These are phyloP conservation scores for Botrylloides violaceus DNA, from an alignment of 23 tunicate species.

Conservation along the genomic window DNA sequence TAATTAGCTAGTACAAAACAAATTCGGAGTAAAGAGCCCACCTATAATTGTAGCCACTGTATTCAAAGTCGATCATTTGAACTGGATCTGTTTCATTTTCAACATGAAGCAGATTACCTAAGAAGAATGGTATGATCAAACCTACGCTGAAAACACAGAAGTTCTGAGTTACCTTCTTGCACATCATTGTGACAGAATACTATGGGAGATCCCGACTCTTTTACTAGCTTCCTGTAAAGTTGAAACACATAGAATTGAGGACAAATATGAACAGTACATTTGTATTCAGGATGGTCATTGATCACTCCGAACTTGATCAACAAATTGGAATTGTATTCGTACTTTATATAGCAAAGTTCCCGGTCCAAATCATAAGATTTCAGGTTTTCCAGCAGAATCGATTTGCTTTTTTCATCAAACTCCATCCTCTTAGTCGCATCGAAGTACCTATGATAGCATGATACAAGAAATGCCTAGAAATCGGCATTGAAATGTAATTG, in stretches of 20 bases:
- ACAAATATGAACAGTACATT: too few species aligned
- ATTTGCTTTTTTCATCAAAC: slow-evolving; percentile 31
- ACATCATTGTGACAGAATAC: slow-evolving; percentile 96
- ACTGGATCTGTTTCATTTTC: slow-evolving; percentile 27
- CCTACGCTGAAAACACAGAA: not conserved
- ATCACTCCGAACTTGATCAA: too few species aligned
- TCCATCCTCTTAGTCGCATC: slow-evolving; percentile 40
- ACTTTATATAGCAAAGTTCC: slow-evolving; percentile 53
- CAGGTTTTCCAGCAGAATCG: slow-evolving; percentile 26
- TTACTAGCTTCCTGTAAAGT: slow-evolving; percentile 37
- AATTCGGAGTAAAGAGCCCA: too few species aligned
- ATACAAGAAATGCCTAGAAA: too few species aligned
- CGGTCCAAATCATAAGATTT: slow-evolving; percentile 26
- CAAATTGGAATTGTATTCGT: too few species aligned
- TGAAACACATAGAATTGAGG: too few species aligned
- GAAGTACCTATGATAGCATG: slow-evolving; percentile 62
- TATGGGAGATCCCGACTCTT: slow-evolving; percentile 35
- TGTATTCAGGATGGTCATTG: too few species aligned
- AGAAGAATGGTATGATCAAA: not conserved
- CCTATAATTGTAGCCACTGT: slow-evolving; percentile 89
- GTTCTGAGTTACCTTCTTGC: slow-evolving; percentile 71
- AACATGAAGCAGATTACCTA: slow-evolving; percentile 53
- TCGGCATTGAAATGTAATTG: too few species aligned
- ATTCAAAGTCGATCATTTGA: slow-evolving; percentile 89
- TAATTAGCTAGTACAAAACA: too few species aligned